These are phyloP conservation scores for Xenopus borealis DNA, from an alignment of 2,113 vertebrate genomes.

Conservation along the genomic window DNA sequence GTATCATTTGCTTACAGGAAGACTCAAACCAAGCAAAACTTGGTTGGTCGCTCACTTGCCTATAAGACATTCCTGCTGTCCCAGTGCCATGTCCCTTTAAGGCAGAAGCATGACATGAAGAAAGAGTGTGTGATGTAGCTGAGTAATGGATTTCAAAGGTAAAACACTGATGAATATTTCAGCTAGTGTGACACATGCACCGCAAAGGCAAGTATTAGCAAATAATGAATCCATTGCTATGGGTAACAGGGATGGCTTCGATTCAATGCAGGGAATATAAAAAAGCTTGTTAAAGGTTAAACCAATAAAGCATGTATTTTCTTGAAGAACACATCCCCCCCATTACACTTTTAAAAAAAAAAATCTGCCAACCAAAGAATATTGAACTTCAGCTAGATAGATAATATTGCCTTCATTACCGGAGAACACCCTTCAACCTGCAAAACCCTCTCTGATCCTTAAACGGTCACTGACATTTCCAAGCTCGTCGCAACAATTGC, in stretches of 20 bases:
- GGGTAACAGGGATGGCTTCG: not conserved
- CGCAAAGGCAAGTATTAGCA: not conserved
- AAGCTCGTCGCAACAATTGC: conserved; percentile 33
- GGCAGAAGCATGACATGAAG: too few species aligned
- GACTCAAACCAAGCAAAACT: too few species aligned
- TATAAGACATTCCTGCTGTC: too few species aligned
- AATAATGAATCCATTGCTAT: conserved; percentile 1
- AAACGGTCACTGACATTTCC: conserved; percentile 42
- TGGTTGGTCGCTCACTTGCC: too few species aligned
- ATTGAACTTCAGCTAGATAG: not conserved
- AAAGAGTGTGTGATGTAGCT: too few species aligned
- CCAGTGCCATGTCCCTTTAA: too few species aligned
- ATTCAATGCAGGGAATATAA: not conserved
- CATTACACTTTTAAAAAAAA: not conserved
- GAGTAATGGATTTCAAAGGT: not conserved
- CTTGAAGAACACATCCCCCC: not conserved
- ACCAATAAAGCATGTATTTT: not conserved
- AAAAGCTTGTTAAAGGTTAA: not conserved
- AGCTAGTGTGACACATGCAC: not conserved
- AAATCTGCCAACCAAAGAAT: conserved; percentile 3
- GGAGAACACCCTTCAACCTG: conserved; percentile 40
- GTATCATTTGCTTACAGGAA: too few species aligned
- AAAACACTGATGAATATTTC: not conserved
- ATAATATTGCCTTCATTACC: conserved; percentile 37
- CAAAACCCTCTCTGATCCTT: conserved; percentile 35